Evolutionary conservation across 2,797 vertebrate species (phyloP).

Genomic region (Sphenodon punctatus): DNA sequence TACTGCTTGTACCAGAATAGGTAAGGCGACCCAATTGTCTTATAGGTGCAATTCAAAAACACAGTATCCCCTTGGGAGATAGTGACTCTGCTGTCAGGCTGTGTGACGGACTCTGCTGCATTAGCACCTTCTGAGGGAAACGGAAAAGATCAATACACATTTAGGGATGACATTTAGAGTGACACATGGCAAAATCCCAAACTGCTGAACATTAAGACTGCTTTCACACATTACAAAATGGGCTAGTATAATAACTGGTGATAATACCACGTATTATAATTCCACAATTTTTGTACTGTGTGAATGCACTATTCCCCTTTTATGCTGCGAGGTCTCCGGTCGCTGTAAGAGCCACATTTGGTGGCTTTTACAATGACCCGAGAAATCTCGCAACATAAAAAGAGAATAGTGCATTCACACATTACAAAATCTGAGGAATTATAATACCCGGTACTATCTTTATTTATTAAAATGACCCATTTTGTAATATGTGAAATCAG

Average conservation of each 20-base stretch:
- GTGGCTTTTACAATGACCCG: too few relatives aligned
- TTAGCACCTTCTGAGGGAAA: not conserved
- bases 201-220: not conserved
- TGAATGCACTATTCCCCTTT: not conserved
- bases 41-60: slow-evolving; percentile 43
- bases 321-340: too few relatives aligned
- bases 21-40: not conserved
- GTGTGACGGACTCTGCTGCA: slow-evolving; percentile 40
- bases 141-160: not conserved
- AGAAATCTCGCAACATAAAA: too few relatives aligned
- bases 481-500: too few relatives aligned
- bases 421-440: too few relatives aligned
- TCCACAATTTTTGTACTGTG: not conserved
- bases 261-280: not conserved
- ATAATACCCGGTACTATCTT: too few relatives aligned
- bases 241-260: not conserved
- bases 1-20: slow-evolving; percentile 49
- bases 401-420: too few relatives aligned
- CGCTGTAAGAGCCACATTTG: too few relatives aligned
- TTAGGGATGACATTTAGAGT: not conserved
- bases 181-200: not conserved
- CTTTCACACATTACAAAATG: not conserved
- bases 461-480: too few relatives aligned
- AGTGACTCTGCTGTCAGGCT: not conserved
- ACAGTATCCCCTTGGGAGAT: slow-evolving; percentile 2